Percentiles rank a stretch among this genome's conserved stretches.
Evolutionary conservation across 1,140 invertebrate species (phyloP).

Genomic region (Onthophagus taurus): DNA sequence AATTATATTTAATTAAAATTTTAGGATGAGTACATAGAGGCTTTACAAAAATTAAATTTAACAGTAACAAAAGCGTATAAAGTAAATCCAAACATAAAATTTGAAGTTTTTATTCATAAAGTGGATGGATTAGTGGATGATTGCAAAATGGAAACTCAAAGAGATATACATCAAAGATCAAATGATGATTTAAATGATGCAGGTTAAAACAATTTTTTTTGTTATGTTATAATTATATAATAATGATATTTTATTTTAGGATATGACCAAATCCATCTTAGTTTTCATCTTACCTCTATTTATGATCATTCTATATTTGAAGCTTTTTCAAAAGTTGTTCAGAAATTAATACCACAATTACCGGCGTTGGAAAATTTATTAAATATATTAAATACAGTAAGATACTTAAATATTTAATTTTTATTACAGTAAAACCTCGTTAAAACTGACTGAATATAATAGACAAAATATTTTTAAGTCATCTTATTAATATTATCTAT

Average conservation of each 20-base stretch:
- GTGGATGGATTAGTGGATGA: slow-evolving; percentile 98
- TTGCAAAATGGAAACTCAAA: slow-evolving; percentile 96
- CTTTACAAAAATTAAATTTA: slow-evolving; percentile 81
- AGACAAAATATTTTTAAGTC: too few relatives aligned
- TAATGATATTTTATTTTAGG: too few relatives aligned
- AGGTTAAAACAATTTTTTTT: slow-evolving; percentile 49
- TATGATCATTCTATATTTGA: slow-evolving; percentile 99
- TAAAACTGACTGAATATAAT: too few relatives aligned
- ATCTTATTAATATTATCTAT: too few relatives aligned
- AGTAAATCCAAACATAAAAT: slow-evolving; percentile 93
- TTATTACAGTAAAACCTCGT: slow-evolving; percentile 9
- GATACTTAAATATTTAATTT: slow-evolving; percentile 35
- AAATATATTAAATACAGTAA: slow-evolving; percentile 98
- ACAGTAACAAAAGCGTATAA: slow-evolving; percentile 93
- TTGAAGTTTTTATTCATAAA: slow-evolving; percentile 99
- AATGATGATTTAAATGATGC: slow-evolving; percentile 90
- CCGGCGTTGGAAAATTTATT: slow-evolving; percentile 95
- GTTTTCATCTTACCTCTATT: slow-evolving; percentile 97
- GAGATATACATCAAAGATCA: slow-evolving; percentile 94
- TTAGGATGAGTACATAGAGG: slow-evolving; percentile 94
- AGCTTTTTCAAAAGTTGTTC: slow-evolving; percentile 99
- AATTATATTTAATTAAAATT: slow-evolving; percentile 24
- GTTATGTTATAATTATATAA: too few relatives aligned
- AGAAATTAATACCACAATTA: slow-evolving; percentile 96
- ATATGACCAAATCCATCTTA: slow-evolving; percentile 75